phyloP scores from a whole-genome alignment of 2,797 vertebrate species.

The Neoniphon sammara region DNA sequence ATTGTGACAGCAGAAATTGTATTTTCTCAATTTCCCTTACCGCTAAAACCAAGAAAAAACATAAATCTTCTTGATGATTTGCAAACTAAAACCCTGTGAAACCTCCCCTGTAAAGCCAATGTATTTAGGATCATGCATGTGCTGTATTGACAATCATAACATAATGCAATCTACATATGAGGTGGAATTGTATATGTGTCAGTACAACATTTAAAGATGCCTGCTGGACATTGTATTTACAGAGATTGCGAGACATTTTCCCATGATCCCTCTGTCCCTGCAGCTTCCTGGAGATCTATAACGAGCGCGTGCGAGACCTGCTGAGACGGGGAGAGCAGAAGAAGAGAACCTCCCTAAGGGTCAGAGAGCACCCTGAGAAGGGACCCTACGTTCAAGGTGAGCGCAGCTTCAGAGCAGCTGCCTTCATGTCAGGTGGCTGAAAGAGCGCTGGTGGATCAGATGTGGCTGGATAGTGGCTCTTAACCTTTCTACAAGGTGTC shows the following conservation, averaged over 20 bases:
- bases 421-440: background rate
- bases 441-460: too few species aligned
- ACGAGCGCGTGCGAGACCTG: conserved; percentile 94
- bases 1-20: background rate
- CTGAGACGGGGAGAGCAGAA: conserved; percentile 86
- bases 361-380: conserved; percentile 95
- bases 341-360: conserved; percentile 87
- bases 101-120: background rate
- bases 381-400: conserved; percentile 97
- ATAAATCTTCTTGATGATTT: background rate
- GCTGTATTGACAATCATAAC: background rate
- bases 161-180: background rate
- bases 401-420: conserved; percentile 27
- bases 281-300: conserved; percentile 99
- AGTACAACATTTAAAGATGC: background rate
- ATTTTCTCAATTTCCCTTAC: background rate
- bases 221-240: background rate
- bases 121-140: background rate
- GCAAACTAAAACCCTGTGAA: background rate
- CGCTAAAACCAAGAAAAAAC: background rate
- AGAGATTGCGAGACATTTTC: background rate
- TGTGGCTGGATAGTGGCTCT: too few species aligned
- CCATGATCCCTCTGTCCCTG: conserved; percentile 27
- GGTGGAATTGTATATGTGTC: background rate
- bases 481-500: too few species aligned